A percentile compares a stretch with the other conserved stretches of the same genome.
Conservation (phyloP, 2,888 invertebrate species). For the Ochropleura plecta region DNA sequence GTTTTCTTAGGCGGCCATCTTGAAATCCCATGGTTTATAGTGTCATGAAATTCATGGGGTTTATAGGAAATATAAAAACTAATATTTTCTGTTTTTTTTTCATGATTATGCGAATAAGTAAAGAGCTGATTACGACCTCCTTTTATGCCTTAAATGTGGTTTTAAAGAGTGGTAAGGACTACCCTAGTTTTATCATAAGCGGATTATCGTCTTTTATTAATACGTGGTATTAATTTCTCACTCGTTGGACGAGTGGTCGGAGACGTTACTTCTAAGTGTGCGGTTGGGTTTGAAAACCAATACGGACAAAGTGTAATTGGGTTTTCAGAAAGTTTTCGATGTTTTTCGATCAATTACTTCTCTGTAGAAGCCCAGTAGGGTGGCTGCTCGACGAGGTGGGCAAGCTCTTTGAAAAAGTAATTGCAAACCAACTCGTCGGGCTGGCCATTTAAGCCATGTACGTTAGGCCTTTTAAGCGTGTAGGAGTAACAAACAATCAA, state of each 20-base stretch:
- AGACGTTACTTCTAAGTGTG: neutral
- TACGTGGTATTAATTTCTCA: neutral
- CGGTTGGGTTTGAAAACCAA: neutral
- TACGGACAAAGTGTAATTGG: neutral
- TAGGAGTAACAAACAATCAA: too few relatives aligned
- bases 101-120: constrained; percentile 39
- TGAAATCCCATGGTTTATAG: constrained; percentile 55
- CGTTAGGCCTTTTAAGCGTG: too few relatives aligned
- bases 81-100: constrained; percentile 43
- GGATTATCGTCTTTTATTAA: neutral
- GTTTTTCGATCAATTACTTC: neutral
- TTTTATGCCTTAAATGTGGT: neutral
- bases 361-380: neutral
- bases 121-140: constrained; percentile 31
- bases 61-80: constrained; percentile 61
- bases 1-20: constrained; percentile 58
- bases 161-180: neutral
- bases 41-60: constrained; percentile 58
- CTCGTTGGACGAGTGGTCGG: neutral
- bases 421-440: too few relatives aligned
- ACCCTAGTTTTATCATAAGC: neutral
- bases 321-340: too few relatives aligned
- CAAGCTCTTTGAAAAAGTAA: too few relatives aligned
- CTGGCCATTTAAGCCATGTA: too few relatives aligned
- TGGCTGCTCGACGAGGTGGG: too few relatives aligned